phyloP scores from a whole-genome alignment of 2,888 invertebrate genomes.

The Drosophila macrospina region DNA sequence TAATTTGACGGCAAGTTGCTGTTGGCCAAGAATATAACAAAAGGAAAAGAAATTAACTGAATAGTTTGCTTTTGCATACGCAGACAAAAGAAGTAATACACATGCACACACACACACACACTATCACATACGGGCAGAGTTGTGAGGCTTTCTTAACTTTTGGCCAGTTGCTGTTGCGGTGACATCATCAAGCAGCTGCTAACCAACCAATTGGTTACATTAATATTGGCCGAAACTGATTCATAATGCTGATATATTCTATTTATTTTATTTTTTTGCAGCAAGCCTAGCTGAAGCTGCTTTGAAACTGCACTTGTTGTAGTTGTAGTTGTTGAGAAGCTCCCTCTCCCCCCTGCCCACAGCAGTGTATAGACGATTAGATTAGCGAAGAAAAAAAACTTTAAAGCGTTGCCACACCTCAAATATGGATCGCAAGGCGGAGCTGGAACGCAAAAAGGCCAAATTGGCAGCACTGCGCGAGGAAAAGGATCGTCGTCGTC shows the following conservation, averaged over 20 bases:
- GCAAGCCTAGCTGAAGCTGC: conserved; percentile 34
- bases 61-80: conserved; percentile 18
- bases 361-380: conserved; percentile 10
- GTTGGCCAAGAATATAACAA: conserved; percentile 15
- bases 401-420: conserved; percentile 40
- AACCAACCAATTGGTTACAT: conserved; percentile 57
- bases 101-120: conserved; percentile 9
- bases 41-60: conserved; percentile 8
- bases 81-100: conserved; percentile 1
- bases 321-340: conserved; percentile 43
- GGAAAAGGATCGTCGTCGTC: conserved; percentile 93
- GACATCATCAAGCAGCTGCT: conserved; percentile 71
- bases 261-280: conserved; percentile 6
- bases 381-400: neutral
- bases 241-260: conserved; percentile 19
- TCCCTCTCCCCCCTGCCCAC: neutral
- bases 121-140: conserved; percentile 8
- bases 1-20: conserved; percentile 1
- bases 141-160: conserved; percentile 39
- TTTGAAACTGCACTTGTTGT: conserved; percentile 50
- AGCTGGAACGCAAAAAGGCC: conserved; percentile 95
- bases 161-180: conserved; percentile 60
- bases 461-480: conserved; percentile 95
- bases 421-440: conserved; percentile 92
- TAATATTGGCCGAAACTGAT: conserved; percentile 26